Conservation (phyloP, 2,797 vertebrate genomes). For the Schizopygopsis pylzovi region DNA sequence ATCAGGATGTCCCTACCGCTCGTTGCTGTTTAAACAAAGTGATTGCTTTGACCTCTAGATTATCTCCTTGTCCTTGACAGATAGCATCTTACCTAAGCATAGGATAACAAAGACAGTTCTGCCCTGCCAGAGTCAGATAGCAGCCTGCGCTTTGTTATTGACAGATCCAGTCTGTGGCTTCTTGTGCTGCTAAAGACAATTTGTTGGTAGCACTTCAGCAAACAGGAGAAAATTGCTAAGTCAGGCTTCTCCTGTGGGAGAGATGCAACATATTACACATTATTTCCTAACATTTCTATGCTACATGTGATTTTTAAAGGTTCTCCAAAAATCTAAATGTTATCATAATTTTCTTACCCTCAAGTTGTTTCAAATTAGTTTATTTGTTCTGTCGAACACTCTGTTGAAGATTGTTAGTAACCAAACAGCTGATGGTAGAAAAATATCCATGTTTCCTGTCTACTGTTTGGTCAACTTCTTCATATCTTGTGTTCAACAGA, state of each 20-base stretch:
- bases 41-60: conserved; percentile 72
- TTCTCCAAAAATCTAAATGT: not conserved
- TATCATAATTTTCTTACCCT: not conserved
- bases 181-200: conserved; percentile 49
- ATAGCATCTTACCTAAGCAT: conserved; percentile 68
- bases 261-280: conserved; percentile 35
- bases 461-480: not conserved
- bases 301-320: conserved; percentile 27
- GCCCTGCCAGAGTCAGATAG: conserved; percentile 68
- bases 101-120: conserved; percentile 53
- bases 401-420: not conserved
- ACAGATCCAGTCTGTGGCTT: conserved; percentile 52
- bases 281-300: conserved; percentile 42
- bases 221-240: conserved; percentile 57
- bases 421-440: not conserved
- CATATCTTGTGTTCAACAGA: not conserved
- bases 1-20: conserved; percentile 64
- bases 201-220: conserved; percentile 58
- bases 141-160: conserved; percentile 66
- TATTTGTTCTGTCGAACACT: not conserved
- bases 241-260: conserved; percentile 33
- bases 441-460: no score
- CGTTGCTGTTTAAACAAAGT: conserved; percentile 70
- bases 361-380: not conserved
- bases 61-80: conserved; percentile 67